A percentile compares a stretch with the other conserved stretches of the same genome.
Conservation (phyloP, 92 coral and sea anemone genomes). For the Chrysogorgia sp. region DNA sequence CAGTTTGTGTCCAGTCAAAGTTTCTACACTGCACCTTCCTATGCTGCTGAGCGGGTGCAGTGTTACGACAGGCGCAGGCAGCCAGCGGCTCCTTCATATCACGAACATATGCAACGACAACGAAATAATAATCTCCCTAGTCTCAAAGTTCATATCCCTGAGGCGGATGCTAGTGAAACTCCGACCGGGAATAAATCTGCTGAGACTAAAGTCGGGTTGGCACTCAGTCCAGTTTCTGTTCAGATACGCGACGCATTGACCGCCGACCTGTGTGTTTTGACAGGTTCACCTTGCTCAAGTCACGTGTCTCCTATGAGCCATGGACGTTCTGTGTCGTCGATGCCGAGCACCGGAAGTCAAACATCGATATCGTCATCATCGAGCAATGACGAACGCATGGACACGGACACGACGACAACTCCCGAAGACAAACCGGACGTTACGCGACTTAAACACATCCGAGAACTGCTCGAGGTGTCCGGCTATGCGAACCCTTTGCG, state of each 20-base stretch:
- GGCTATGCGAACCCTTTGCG: conserved; percentile 92
- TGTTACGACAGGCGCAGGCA: conserved; percentile 95
- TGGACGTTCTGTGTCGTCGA: conserved; percentile 40
- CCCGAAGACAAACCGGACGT: conserved; percentile 85
- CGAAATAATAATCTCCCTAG: conserved; percentile 18
- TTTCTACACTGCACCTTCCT: conserved; percentile 78
- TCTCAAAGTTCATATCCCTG: neutral
- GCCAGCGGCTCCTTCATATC: conserved; percentile 99
- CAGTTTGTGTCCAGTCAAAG: conserved; percentile 63
- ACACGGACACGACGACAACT: conserved; percentile 78
- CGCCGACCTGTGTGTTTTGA: conserved; percentile 53
- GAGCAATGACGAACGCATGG: conserved; percentile 88
- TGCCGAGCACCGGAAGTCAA: conserved; percentile 65
- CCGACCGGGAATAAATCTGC: conserved; percentile 14
- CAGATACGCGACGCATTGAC: neutral
- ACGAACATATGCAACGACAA: conserved; percentile 90
- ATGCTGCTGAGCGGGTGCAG: conserved; percentile 92
- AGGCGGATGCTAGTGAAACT: too few species aligned
- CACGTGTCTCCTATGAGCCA: conserved; percentile 69
- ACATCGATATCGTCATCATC: conserved; percentile 97
- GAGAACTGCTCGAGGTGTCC: conserved; percentile 78
- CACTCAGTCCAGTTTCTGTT: neutral
- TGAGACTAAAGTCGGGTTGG: conserved; percentile 25
- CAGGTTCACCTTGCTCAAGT: conserved; percentile 33
- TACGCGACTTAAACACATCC: conserved; percentile 87